A percentile compares a stretch with the other conserved stretches of the same genome.
Evolutionary conservation across 2,113 vertebrate genomes (phyloP).

Genomic region (Chaenogobius annularis): DNA sequence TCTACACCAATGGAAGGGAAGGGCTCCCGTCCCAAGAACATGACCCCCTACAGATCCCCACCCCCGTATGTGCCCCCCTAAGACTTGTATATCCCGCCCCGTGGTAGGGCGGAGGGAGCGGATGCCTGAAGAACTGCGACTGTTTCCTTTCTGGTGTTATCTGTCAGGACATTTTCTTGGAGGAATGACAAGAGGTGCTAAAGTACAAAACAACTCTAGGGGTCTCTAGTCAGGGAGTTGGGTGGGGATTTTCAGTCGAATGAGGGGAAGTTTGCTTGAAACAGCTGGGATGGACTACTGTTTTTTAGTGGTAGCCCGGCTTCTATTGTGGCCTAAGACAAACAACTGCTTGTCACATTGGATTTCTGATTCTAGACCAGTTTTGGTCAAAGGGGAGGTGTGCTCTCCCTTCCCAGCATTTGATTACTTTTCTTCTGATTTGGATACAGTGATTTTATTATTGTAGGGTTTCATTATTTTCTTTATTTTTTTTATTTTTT

Average conservation of each 20-base stretch:
- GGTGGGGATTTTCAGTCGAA: slow-evolving; percentile 35
- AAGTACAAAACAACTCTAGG: slow-evolving; percentile 55
- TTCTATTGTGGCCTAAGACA: slow-evolving; percentile 52
- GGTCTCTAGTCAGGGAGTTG: slow-evolving; percentile 45
- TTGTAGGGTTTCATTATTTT: slow-evolving; percentile 66
- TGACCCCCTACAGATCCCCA: slow-evolving; percentile 99
- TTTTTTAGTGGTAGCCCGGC: slow-evolving; percentile 47
- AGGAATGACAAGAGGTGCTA: slow-evolving; percentile 65
- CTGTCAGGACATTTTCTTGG: slow-evolving; percentile 63
- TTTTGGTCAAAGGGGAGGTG: slow-evolving; percentile 49
- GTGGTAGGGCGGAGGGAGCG: slow-evolving; percentile 34
- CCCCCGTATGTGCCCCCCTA: slow-evolving; percentile 98
- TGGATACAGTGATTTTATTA: slow-evolving; percentile 73
- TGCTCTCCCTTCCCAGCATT: slow-evolving; percentile 64
- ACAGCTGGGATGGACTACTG: slow-evolving; percentile 59
- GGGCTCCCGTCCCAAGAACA: slow-evolving; percentile 98
- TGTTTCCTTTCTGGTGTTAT: slow-evolving; percentile 62
- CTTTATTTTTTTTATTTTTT: slow-evolving; percentile 10
- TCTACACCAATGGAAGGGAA: slow-evolving; percentile 95
- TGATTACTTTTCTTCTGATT: slow-evolving; percentile 41
- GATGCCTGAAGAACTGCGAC: slow-evolving; percentile 56
- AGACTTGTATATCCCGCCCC: slow-evolving; percentile 65
- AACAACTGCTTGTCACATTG: slow-evolving; percentile 42
- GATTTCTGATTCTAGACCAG: slow-evolving; percentile 32
- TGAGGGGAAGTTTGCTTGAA: slow-evolving; percentile 26